A percentile compares a stretch with the other conserved stretches of the same genome.
Conservation (phyloP, 2,888 invertebrate species). For the Drosophila borborema region DNA sequence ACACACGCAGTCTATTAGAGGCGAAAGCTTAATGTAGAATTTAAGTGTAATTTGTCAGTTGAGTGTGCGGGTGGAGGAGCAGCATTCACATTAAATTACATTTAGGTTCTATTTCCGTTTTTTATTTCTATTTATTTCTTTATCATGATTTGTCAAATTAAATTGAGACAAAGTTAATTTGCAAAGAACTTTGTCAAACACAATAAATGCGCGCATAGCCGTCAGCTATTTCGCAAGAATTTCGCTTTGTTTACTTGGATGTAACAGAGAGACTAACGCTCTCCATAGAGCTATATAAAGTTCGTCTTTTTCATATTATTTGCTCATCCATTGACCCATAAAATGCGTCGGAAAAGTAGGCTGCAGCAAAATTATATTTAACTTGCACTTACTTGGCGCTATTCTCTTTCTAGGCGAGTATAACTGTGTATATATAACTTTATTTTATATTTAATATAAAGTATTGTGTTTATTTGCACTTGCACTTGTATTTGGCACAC, state of each 20-base stretch:
- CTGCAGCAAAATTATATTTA: conserved; percentile 36
- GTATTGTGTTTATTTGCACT: conserved; percentile 21
- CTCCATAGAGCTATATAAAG: background rate
- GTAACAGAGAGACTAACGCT: background rate
- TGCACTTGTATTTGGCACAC: conserved; percentile 28
- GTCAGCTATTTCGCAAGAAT: conserved; percentile 31
- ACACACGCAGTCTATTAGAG: conserved; percentile 66
- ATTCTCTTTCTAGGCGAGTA: background rate
- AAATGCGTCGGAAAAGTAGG: conserved; percentile 54
- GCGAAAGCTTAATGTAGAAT: conserved; percentile 38
- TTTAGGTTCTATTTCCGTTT: conserved; percentile 21
- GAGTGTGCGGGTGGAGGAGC: background rate
- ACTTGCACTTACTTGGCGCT: conserved; percentile 49
- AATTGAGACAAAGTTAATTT: conserved; percentile 63
- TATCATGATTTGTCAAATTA: conserved; percentile 40
- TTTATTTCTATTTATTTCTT: background rate
- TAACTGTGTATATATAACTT: background rate
- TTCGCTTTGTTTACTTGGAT: conserved; percentile 13
- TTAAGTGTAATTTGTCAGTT: conserved; percentile 52
- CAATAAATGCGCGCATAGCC: background rate
- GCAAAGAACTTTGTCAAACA: conserved; percentile 25
- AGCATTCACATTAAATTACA: conserved; percentile 34
- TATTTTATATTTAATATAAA: background rate
- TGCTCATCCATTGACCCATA: conserved; percentile 59
- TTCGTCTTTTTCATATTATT: conserved; percentile 19